Conservation (phyloP, 2,797 vertebrate genomes). For the Enteromius trimaculatus region DNA sequence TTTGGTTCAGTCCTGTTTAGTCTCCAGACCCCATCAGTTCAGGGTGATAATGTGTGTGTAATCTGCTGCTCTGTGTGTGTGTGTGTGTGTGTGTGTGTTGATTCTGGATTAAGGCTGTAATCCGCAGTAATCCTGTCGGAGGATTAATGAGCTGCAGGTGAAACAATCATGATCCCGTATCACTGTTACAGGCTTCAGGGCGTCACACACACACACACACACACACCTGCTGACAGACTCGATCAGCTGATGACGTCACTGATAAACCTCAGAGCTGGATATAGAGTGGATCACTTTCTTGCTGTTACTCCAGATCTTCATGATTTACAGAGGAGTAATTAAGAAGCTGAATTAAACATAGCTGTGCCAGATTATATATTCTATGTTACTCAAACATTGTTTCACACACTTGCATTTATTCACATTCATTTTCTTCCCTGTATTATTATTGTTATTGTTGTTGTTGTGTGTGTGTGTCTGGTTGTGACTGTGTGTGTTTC, state of each 20-base stretch:
- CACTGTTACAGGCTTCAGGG: neutral
- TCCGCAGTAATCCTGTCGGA: conserved; percentile 38
- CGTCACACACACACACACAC: neutral
- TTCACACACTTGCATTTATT: neutral
- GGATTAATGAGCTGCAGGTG: conserved; percentile 21
- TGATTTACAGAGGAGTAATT: neutral
- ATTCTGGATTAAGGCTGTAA: conserved; percentile 30
- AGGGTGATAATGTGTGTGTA: conserved; percentile 14
- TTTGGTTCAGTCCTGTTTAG: neutral
- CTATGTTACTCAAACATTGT: neutral
- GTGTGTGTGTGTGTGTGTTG: neutral
- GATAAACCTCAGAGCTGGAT: neutral
- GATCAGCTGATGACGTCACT: neutral
- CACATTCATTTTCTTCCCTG: neutral
- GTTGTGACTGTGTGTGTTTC: too few species aligned
- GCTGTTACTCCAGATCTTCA: neutral
- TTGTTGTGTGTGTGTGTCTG: too few species aligned
- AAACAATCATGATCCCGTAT: conserved; percentile 1
- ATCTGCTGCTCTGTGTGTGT: conserved; percentile 10
- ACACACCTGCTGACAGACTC: conserved; percentile 6
- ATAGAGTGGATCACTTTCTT: neutral
- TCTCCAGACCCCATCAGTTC: conserved; percentile 3
- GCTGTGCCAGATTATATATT: neutral
- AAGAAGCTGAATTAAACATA: neutral
- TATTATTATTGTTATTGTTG: neutral